Percentiles rank a stretch among this genome's conserved stretches.
Evolutionary conservation across 2,888 invertebrate species (phyloP).

Genomic region (Andrena hattorfiana): DNA sequence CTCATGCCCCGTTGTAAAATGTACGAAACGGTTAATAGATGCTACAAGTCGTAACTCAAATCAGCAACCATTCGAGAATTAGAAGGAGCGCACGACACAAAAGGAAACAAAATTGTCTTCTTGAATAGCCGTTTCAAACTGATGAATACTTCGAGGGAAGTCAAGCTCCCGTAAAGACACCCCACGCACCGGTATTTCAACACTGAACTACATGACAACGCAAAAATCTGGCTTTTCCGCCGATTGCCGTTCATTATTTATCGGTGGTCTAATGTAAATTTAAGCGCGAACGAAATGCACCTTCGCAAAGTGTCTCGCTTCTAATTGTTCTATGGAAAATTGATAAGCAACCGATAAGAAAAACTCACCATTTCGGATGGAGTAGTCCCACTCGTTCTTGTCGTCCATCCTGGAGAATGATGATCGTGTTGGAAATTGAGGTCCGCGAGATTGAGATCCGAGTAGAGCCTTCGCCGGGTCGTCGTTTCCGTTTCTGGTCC

Average conservation of each 20-base stretch:
- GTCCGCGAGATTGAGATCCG: constrained; percentile 84
- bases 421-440: constrained; percentile 75
- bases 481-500: constrained; percentile 75
- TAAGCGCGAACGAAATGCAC: not conserved
- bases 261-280: not conserved
- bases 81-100: not conserved
- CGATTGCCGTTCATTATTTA: constrained; percentile 1
- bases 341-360: not conserved
- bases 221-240: not conserved
- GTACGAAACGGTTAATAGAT: not conserved
- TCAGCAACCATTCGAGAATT: not conserved
- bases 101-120: not conserved
- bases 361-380: constrained; percentile 87
- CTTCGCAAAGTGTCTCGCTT: no score
- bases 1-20: not conserved
- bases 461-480: constrained; percentile 82
- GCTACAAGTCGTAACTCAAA: not conserved
- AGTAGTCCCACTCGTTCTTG: constrained; percentile 88
- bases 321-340: no score
- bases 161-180: not conserved
- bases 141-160: not conserved
- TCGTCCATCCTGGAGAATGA: constrained; percentile 76
- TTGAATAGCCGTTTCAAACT: not conserved
- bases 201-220: not conserved
- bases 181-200: not conserved